These are phyloP conservation scores for Drosophila arizonae DNA, from an alignment of 1,140 invertebrate species.

Conservation along the genomic window DNA sequence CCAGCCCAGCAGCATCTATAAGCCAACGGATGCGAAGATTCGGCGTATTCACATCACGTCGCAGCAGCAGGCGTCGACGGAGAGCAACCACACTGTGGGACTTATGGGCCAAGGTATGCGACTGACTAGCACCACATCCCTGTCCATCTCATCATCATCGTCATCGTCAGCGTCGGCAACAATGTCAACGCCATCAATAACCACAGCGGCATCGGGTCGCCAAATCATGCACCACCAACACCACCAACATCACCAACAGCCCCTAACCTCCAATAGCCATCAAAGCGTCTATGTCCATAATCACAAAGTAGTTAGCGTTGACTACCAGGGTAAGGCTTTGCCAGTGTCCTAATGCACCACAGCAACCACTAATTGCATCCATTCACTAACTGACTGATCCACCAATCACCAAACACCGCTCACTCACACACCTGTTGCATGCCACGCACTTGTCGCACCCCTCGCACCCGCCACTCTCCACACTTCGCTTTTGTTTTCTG, in stretches of 20 bases:
- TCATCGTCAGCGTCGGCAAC: slow-evolving; percentile 52
- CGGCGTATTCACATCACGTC: slow-evolving; percentile 76
- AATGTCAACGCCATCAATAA: slow-evolving; percentile 47
- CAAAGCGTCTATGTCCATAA: slow-evolving; percentile 59
- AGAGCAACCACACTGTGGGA: slow-evolving; percentile 29
- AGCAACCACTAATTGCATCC: slow-evolving; percentile 61
- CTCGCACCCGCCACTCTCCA: slow-evolving; percentile 33
- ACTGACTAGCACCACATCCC: slow-evolving; percentile 47
- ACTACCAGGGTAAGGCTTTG: slow-evolving; percentile 71
- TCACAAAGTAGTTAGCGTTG: slow-evolving; percentile 72
- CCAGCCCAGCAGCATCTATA: slow-evolving; percentile 69
- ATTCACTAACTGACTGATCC: slow-evolving; percentile 40
- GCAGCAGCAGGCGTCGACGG: slow-evolving; percentile 48
- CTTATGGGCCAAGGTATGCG: slow-evolving; percentile 71
- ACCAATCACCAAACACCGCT: slow-evolving; percentile 13
- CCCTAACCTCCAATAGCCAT: slow-evolving; percentile 42
- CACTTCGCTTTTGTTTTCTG: slow-evolving; percentile 35
- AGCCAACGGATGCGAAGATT: slow-evolving; percentile 78
- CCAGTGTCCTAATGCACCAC: slow-evolving; percentile 19
- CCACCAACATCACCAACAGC: slow-evolving; percentile 25
- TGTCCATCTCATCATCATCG: slow-evolving; percentile 64
- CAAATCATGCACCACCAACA: slow-evolving; percentile 56
- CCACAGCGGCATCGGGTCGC: slow-evolving; percentile 44
- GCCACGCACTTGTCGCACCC: slow-evolving; percentile 31
- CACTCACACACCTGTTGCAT: slow-evolving; percentile 51